Base-by-base conservation (phyloP, 2,113 vertebrate genomes). In the Ceyx melanurus region DNA sequence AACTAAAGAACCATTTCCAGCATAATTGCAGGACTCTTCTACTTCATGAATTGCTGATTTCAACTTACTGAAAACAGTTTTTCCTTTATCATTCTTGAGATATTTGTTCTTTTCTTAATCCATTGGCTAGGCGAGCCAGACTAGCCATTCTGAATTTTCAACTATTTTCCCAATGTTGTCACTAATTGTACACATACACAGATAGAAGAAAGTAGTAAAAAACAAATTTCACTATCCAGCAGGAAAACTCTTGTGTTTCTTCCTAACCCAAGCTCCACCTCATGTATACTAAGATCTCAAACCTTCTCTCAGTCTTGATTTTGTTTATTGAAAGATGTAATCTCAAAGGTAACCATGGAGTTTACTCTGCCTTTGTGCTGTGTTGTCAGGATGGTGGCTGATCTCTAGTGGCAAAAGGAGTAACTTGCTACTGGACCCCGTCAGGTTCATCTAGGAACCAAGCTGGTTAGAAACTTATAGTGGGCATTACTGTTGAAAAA, bases 351-450 rank as follows among this genome's bases (percentile, higher is more conserved):
- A 51, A 26, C 19, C 7, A 1, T 11, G 11, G 45, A 3, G 5
- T 73, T 8, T 51, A n/a, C 53, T 7, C 7, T 20, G 9, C 21
- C 18, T 67, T 74, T 13, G 9, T 11, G 4, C 18, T 19, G 12
- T 2, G 17, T 33, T 80, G 17, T 2, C 91, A 62, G 75, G 88
- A 31, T 6, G 75, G 71, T 33, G 89, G 18, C 90, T 96, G 96
- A 92, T 95, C 94, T 96, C 96, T 92, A 58, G 80, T 53, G 95
- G 94, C 77, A 42, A 5, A 4, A 51, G 31, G 3, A 1, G 3
- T 8, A 14, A 50, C 48, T 77, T 73, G 60, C 53, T 60, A 3
- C 6, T 15, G 68, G 46, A 22, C 48, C 58, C 13, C 4, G 0
- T 26, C 3, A 3, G 11, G 4, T 7, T 68, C 40, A 3, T 6